phyloP scores from a whole-genome alignment of 2,113 vertebrate genomes.

The Microcebus ravelobensis region DNA sequence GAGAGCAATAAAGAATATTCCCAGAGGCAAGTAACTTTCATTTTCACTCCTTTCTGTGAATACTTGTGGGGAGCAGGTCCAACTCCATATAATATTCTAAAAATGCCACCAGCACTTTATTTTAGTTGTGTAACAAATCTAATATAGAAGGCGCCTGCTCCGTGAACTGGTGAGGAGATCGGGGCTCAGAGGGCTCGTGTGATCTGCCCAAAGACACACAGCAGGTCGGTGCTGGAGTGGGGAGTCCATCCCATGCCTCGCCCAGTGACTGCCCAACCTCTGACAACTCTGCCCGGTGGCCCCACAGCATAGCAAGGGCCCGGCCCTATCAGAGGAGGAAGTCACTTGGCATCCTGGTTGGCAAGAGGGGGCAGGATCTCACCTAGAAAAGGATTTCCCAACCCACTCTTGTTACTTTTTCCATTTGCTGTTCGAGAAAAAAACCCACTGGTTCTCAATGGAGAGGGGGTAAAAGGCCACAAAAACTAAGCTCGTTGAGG shows the following conservation, averaged over 20 bases:
- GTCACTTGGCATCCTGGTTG: no score
- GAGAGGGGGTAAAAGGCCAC: not conserved
- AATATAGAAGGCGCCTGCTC: not conserved
- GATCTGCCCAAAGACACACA: not conserved
- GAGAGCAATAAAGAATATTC: not conserved
- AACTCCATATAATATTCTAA: not conserved
- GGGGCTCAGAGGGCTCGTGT: not conserved
- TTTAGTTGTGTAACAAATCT: not conserved
- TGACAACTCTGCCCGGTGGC: accelerated
- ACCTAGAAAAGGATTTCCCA: not conserved
- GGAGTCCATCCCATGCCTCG: not conserved
- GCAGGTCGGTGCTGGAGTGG: not conserved
- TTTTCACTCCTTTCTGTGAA: not conserved
- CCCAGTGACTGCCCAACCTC: not conserved
- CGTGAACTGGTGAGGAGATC: not conserved
- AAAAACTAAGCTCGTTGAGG: not conserved
- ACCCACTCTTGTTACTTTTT: not conserved
- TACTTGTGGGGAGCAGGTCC: not conserved
- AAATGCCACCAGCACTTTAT: accelerated
- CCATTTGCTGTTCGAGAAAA: not conserved
- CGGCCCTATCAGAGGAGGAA: not conserved
- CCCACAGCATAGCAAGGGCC: not conserved
- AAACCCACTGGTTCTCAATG: not conserved
- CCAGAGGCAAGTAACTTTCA: not conserved
- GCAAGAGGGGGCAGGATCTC: not conserved